Base-by-base conservation (phyloP, 1,140 invertebrate species). In the Drosophila kohkoa region DNA sequence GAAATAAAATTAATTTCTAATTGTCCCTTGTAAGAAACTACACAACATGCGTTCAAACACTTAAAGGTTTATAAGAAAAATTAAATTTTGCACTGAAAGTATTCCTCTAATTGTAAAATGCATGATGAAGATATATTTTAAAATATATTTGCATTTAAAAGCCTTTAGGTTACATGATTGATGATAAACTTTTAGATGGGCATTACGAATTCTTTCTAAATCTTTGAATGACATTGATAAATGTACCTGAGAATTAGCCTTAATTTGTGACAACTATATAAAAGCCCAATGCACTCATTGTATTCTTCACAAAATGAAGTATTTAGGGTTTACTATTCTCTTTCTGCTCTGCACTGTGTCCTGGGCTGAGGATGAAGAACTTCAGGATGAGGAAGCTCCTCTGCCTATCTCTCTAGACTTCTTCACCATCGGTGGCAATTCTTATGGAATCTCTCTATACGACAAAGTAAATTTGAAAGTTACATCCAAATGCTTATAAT, bases 301-400 rank as follows among this genome's bases (percentile, higher is more conserved):
- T 6, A 28, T 13, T 45, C 20, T 45, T 59, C 20, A 59, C 57
- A 59, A 59, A 59, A 59, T 59, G 57, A 59, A 59, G 57, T 45
- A 11, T 15, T 13, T 59, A 1, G 16, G 20, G 11, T 28, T 59
- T 10, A 20, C 11, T 25, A 16, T 59, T 45, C 43, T 59, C 57
- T 59, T 11, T 45, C 11, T 59, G 57, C 20, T 59, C 25, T 45
- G 25, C 57, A 15, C 51, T 54, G 41, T 30, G 15, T 16, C 54
- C 15, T 41, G 54, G 32, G 32, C 54, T 38, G 5, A 68, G 4
- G 25, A 41, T 45, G 25, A 54, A 7, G 32, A 43, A 1, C 10
- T 46, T 4, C 4, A 28, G 7, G 1, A 1, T 35, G 28, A n/a
- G 1, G 35, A 6, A 28, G 32, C 11, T 8, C 28, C 51, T n/a